Base-by-base conservation (phyloP, 2,113 vertebrate species). In the Grallaria varia region DNA sequence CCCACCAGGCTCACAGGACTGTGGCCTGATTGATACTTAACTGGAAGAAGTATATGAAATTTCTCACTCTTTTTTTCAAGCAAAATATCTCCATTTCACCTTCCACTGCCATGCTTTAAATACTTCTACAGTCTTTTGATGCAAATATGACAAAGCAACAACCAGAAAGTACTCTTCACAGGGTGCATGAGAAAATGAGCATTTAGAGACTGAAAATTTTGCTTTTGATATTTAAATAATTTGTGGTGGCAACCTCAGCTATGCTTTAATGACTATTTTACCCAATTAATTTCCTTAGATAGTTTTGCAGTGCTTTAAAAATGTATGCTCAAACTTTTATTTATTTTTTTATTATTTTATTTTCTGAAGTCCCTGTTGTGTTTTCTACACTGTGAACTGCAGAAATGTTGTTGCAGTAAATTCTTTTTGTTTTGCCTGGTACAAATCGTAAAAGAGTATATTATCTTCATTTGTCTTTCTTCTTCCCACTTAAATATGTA, bases 391-490 rank as follows among this genome's bases (percentile, higher is more conserved):
- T 52, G 16, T 60, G 74, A 90, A 60, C 28, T 12, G 31, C 47
- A 82, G 31, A 94, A 94, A 58, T 1, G 21, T 82, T 84, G 17
- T n/a, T 35, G n/a, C 45, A 89, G 81, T 94, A 94, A 96, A 97
- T 89, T 87, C 53, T 6, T 73, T 82, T 94, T 85, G 56, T 87
- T 95, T 95, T 93, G 66, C 40, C 18, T 76, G 82, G 45, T 58
- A 83, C 16, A 10, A 91, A 91, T 82, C 6, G 0, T 96, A 95
- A 92, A 96, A 87, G 31, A 40, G 49, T 85, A 62, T 93, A 97
- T 94, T 93, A 87, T 96, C 71, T 91, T 96, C 74, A 95, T 96
- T 89, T 93, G 69, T 95, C 91, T 97, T 95, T 53, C 42, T 85
- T 79, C 53, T 89, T 91, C 52, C 71, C 28, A 85, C 75, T 95